Evolutionary conservation across 2,797 vertebrate genomes (phyloP).

Genomic region (Schizopygopsis malacanthus): DNA sequence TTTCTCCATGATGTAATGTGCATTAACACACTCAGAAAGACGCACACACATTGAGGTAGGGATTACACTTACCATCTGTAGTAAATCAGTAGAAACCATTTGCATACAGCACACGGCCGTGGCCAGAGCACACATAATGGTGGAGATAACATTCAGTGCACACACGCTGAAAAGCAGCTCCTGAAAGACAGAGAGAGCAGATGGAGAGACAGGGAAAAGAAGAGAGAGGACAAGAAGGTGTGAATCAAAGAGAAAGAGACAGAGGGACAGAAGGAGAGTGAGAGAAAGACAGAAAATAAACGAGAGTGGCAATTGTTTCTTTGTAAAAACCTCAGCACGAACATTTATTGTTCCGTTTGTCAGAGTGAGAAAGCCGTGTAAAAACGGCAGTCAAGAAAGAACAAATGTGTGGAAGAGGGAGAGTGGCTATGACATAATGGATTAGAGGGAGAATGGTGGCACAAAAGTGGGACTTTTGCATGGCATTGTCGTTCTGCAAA

Average conservation of each 20-base stretch:
- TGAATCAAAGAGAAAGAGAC: conserved; percentile 51
- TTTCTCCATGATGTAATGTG: conserved; percentile 41
- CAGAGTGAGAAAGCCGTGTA: conserved; percentile 9
- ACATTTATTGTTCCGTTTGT: conserved; percentile 31
- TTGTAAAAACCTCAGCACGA: conserved; percentile 18
- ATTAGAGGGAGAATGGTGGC: conserved; percentile 23
- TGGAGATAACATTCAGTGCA: conserved; percentile 97
- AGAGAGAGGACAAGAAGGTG: conserved; percentile 48
- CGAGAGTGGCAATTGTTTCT: conserved; percentile 16
- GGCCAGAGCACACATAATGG: conserved; percentile 96
- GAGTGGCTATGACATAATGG: background rate
- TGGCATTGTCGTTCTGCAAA: background rate
- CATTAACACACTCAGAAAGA: conserved; percentile 33
- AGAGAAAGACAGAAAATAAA: conserved; percentile 20
- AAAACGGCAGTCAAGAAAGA: conserved; percentile 9
- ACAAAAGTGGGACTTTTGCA: conserved; percentile 12
- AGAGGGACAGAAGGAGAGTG: conserved; percentile 4
- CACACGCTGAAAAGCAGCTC: conserved; percentile 98
- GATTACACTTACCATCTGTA: conserved; percentile 92
- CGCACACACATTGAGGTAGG: conserved; percentile 13
- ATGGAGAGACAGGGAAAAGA: conserved; percentile 58
- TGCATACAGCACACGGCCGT: conserved; percentile 99
- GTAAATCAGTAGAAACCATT: conserved; percentile 96
- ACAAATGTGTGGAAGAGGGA: conserved; percentile 25
- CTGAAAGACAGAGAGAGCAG: conserved; percentile 71